A percentile compares a stretch with the other conserved stretches of the same genome.
These are phyloP conservation scores for Phaethon lepturus DNA, from an alignment of 2,113 vertebrate species.

Conservation along the genomic window DNA sequence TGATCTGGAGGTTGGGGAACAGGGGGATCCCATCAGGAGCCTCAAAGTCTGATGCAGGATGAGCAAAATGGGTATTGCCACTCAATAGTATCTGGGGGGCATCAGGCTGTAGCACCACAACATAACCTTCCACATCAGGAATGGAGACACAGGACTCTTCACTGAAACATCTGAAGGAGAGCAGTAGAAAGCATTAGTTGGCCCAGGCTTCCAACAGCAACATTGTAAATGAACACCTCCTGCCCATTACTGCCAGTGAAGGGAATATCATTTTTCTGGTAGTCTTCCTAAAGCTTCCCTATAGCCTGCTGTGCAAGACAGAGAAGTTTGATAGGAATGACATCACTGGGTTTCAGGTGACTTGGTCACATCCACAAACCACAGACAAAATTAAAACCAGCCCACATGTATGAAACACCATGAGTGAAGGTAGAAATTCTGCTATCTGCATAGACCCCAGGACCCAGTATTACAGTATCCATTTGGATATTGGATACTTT, in stretches of 20 bases:
- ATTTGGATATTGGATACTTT: background rate
- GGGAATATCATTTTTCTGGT: background rate
- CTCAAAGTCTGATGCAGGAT: slow-evolving; percentile 90
- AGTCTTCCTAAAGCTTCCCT: background rate
- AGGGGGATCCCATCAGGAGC: slow-evolving; percentile 86
- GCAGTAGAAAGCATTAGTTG: background rate
- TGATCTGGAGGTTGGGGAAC: slow-evolving; percentile 92
- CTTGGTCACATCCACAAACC: background rate
- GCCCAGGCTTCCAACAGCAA: background rate
- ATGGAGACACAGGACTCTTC: slow-evolving; percentile 96
- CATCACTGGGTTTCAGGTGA: background rate
- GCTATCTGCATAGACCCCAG: background rate
- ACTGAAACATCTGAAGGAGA: slow-evolving; percentile 88
- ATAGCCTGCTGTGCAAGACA: background rate
- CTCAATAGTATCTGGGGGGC: slow-evolving; percentile 94
- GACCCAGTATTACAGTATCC: background rate
- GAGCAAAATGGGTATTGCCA: slow-evolving; percentile 89
- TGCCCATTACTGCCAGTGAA: background rate
- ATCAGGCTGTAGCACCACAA: slow-evolving; percentile 95
- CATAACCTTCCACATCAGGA: slow-evolving; percentile 92
- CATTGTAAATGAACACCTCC: background rate
- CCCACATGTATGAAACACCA: background rate
- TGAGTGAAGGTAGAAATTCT: background rate
- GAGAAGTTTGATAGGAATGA: background rate
- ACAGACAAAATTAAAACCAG: background rate